Evolutionary conservation across 2,888 invertebrate species (phyloP).

Genomic region (Scaptomyza caliginosa): DNA sequence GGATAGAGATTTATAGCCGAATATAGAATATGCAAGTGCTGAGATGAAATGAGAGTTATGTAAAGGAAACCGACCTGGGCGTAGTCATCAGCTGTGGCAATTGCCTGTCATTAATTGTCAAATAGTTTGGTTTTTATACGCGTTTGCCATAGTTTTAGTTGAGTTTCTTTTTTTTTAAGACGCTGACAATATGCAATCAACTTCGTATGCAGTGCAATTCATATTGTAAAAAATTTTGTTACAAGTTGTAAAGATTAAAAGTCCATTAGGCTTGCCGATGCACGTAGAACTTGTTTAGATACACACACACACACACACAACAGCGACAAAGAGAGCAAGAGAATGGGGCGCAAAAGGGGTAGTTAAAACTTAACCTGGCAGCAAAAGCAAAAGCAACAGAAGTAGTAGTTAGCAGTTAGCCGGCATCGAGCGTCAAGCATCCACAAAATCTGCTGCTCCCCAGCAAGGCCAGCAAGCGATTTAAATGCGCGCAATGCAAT

Average conservation of each 20-base stretch:
- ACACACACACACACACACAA: too few species aligned
- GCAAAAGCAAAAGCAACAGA: neutral
- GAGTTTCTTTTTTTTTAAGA: slow-evolving; percentile 21
- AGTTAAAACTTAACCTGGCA: neutral
- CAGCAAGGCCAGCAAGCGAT: slow-evolving; percentile 57
- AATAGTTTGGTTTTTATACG: slow-evolving; percentile 42
- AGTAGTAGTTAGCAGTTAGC: too few species aligned
- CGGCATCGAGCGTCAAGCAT: too few species aligned
- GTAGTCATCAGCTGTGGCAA: slow-evolving; percentile 39
- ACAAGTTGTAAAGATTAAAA: slow-evolving; percentile 79
- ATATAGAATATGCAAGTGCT: neutral
- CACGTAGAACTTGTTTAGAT: slow-evolving; percentile 68
- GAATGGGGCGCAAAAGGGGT: too few species aligned
- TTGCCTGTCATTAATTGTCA: slow-evolving; percentile 40
- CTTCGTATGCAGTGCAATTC: slow-evolving; percentile 44
- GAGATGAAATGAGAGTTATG: neutral
- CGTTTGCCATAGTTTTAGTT: too few species aligned
- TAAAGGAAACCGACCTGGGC: slow-evolving; percentile 17
- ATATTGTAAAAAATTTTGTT: slow-evolving; percentile 46
- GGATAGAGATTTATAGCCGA: slow-evolving; percentile 13
- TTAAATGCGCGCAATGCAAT: slow-evolving; percentile 79
- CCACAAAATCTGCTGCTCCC: too few species aligned
- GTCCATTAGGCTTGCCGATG: slow-evolving; percentile 69
- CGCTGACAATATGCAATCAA: slow-evolving; percentile 67
- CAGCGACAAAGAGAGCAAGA: too few species aligned